Evolutionary conservation across 1,140 invertebrate species (phyloP), one percentile per base, ranked within the genome.

Genomic region (Hycleus phaleratus): DNA sequence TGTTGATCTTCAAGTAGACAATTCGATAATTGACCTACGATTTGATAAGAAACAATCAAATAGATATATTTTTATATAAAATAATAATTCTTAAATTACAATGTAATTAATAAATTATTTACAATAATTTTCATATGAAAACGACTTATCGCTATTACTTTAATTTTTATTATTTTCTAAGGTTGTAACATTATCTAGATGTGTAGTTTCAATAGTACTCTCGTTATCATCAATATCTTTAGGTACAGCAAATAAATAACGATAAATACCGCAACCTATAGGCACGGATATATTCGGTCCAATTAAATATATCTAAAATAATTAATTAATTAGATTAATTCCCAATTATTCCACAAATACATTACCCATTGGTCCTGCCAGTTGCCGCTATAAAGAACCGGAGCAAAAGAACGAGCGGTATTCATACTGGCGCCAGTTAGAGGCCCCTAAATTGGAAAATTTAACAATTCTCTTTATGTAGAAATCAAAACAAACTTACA

Each of bases 351-450:
- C 5, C 12, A 24, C 4, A 24, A 18, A 26, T 12, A 18, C 47
- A 53, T 9, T 77, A 92, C 80, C 90, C 90, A 93, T 60, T 91
- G 87, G 47, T 78, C 38, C 0, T 64, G 56, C 82, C 87, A 93
- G 49, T 77, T 72, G 3, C 77, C 78, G 38, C 82, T 82, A 67
- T 89, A 83, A 5, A 91, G 59, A 0, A 87, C 88, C 0, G 90
- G 89, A 3, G 79, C 89, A 49, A 92, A 82, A 10, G 83, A 83
- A 63, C 89, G 81, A 0, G 87, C 89, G 0, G 90, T 88, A 64
- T 93, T 93, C 84, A 92, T 83, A 65, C 87, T 86, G 49, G 84
- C 85, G 0, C 88, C 87, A 4, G 87, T 89, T 60, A 81, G 83
- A n/a, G 83, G 82, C n/a, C 81, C 81, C 84, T 86, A 54, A 62